Evolutionary conservation across 1,140 invertebrate species (phyloP), one percentile per base, ranked within the genome.

Genomic region (Campoletis sonorensis): DNA sequence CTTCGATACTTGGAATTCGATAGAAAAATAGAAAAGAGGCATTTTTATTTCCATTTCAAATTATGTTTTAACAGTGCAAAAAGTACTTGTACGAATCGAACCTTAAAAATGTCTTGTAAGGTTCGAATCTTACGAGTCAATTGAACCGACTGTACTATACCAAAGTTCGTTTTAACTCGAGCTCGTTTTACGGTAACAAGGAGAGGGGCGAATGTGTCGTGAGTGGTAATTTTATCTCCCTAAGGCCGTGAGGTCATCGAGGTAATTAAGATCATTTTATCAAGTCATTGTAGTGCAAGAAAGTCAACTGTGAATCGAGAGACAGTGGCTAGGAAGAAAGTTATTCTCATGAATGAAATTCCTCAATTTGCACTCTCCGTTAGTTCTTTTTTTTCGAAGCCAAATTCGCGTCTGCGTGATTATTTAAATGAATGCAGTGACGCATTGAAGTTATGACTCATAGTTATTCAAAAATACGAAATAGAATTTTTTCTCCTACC

Each of bases 201-300:
- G 11, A 61, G 51, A 18, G 84, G 86, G 77, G 83, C 86, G 80
- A 85, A 81, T 88, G 85, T 86, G 86, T 87, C 83, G 83, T 86
- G 87, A 83, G 83, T 88, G 79, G 88, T 89, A 87, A 89, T 85
- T 87, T 89, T 88, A 90, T 87, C 80, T 88, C 87, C 86, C 84
- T 86, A 86, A 89, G 87, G 85, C 83, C 88, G 91, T 91, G 90
- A 92, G 89, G 89, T 92, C 91, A 92, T 91, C 87, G 84, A 85
- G 87, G 88, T 91, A 91, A 92, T 92, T 92, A 92, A 92, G 90
- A 89, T 85, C 87, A 90, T 89, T 91, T 91, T 87, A 86, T 87
- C 85, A 83, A 85, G 30, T 23, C 67, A 85, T 87, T 88, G 89
- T 87, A 86, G 79, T 87, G 82, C 84, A 86, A 79, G 82, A 79